Base-by-base conservation (phyloP, 2,888 invertebrate genomes). In the Chesias legatella region DNA sequence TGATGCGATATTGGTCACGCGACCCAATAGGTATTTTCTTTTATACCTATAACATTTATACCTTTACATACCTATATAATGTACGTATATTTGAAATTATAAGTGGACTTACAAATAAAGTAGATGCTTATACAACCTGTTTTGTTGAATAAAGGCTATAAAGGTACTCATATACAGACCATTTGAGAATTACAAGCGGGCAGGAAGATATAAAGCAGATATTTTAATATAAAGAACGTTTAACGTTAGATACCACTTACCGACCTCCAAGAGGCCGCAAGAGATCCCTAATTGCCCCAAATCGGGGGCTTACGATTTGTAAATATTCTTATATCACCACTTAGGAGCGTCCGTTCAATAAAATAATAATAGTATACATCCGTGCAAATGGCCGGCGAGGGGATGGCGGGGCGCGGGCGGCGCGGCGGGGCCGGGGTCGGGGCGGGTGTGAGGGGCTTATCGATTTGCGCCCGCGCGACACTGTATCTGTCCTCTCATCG, bases 281-380 rank as follows among this genome's bases (percentile, higher is more conserved):
- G 60, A 61, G 59, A 49, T 50, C 50, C 58, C 59, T 70, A 70
- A 71, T 73, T 72, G 73, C 68, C 63, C 58, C 61, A 63, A 72
- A 72, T 68, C 67, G 59, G 61, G 56, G 62, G 59, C 63, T 72
- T 70, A 69, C 66, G 71, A 77, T 79, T 76, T 74, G 76, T 76
- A 77, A 81, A 81, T 80, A 78, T 80, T 76, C 77, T 79, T 78
- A 80, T 79, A 77, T 75, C 74, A 76, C 68, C 77, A 79, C 78
- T 81, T 82, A 75, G 74, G 61, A 75, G 67, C 75, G 78, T 80
- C 77, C 76, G 81, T 85, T 85, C 89, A 88, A 85, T 86, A 88
- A 85, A 88, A 85, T 83, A 79, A 85, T 85, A 86, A 84, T 86
- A 88, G 86, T 84, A 86, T 84, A 84, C 84, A 85, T 79, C 78